Evolutionary conservation across 2,113 vertebrate species (phyloP), one percentile per base, ranked within the genome.

Genomic region (Pipra filicauda): DNA sequence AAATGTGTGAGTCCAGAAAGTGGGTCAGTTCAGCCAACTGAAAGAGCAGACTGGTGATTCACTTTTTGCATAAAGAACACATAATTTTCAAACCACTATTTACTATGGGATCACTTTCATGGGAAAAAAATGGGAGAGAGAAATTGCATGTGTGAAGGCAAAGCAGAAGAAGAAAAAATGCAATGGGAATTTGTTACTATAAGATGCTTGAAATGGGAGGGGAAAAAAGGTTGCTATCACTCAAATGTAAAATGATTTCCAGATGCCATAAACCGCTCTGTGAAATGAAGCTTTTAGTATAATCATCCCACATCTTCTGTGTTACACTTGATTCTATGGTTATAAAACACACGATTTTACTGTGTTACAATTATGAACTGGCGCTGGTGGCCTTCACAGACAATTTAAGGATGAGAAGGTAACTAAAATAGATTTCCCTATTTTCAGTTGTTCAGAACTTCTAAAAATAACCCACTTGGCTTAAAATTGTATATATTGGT

Each of bases 11-110:
- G 89, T 65, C 20, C 6, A 21, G 64, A 95, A 95, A 96, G 73
- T 94, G 93, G 94, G 94, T 95, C 93, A 93, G 84, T 31, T 95
- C 94, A 95, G 86, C 76, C 94, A 89, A 52, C 65, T 93, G 94
- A 84, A 85, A 95, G 89, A 72, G 76, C 80, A 69, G 66, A 49
- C n/a, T 64, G 44, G 79, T 91, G 88, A 96, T 69, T 92, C 91
- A 95, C 61, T 75, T 92, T 86, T 84, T 94, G 61, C 76, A 62
- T 81, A 51, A 26, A 95, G 52, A 86, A 65, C 28, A 46, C 48
- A 74, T 35, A 5, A 54, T 91, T 92, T 93, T 93, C 33, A 70
- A 82, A 52, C n/a, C 31, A 22, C 52, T 89, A 2, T 75, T 91
- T 81, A 70, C 75, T 78, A 16, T 19, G 22, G 20, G 71, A 79